Evolutionary conservation across 2,113 vertebrate species (phyloP).

Genomic region (Heptranchias perlo): DNA sequence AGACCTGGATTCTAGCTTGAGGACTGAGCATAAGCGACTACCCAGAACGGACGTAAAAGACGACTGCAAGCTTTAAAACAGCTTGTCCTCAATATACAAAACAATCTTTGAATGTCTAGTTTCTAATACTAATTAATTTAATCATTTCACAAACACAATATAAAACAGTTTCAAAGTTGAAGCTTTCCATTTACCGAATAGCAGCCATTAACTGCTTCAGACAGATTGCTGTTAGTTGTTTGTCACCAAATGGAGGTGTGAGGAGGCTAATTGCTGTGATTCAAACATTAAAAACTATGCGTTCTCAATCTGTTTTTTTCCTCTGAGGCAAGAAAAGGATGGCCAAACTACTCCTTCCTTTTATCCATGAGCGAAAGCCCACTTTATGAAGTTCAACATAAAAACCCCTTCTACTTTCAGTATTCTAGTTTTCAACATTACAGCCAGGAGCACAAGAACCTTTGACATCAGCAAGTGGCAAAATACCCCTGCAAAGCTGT

Average conservation of each 20-base stretch:
- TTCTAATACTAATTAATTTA: neutral
- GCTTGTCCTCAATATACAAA: neutral
- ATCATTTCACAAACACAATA: neutral
- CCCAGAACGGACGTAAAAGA: too few species aligned
- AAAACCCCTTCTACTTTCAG: neutral
- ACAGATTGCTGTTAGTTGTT: neutral
- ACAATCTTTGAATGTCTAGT: neutral
- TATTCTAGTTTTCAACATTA: too few species aligned
- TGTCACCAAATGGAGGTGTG: neutral
- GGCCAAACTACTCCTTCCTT: neutral
- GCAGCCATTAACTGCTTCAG: neutral
- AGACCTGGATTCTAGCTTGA: too few species aligned
- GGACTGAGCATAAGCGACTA: too few species aligned
- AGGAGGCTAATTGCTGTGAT: neutral
- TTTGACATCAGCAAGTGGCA: too few species aligned
- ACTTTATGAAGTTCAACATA: neutral
- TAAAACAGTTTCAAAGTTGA: neutral
- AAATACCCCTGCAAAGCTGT: too few species aligned
- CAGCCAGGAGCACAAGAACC: neutral
- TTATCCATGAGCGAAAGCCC: too few species aligned
- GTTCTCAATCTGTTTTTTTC: neutral
- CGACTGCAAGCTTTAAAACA: neutral
- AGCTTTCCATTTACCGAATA: neutral
- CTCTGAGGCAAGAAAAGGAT: neutral
- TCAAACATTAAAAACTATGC: neutral